Conservation (phyloP, 2,888 invertebrate species). For the Ectemnius cavifrons region DNA sequence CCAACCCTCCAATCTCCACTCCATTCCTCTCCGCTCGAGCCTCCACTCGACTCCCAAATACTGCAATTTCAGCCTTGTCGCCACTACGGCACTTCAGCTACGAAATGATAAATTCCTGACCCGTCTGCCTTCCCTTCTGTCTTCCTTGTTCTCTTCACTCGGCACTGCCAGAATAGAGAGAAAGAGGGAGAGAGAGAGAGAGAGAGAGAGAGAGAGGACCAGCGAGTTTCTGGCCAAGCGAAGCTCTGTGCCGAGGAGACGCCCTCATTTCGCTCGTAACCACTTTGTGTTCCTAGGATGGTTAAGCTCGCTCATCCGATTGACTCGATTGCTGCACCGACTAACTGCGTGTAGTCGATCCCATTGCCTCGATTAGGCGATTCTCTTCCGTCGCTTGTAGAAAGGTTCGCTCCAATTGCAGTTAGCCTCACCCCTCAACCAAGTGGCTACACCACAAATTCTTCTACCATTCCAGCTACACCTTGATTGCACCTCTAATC, state of each 20-base stretch:
- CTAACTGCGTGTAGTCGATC: constrained; percentile 44
- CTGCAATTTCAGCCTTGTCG: constrained; percentile 74
- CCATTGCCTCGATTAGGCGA: constrained; percentile 39
- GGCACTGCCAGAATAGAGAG: not conserved
- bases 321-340: constrained; percentile 44
- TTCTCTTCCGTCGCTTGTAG: not conserved
- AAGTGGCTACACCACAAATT: no score
- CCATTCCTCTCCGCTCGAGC: constrained; percentile 57
- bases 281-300: constrained; percentile 46
- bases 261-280: constrained; percentile 35
- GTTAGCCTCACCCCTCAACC: no score
- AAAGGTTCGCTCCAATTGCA: no score
- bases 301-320: constrained; percentile 52
- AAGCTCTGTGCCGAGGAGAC: not conserved
- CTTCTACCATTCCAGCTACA: no score
- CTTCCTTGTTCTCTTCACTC: not conserved
- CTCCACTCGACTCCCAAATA: constrained; percentile 71
- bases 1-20: constrained; percentile 55
- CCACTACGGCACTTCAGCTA: constrained; percentile 66
- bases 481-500: no score
- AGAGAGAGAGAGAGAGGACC: no score
- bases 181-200: no score
- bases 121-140: constrained; percentile 46
- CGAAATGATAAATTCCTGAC: constrained; percentile 73
- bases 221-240: no score